phyloP scores from a whole-genome alignment of 2,797 vertebrate genomes.

The Channallabes apus region DNA sequence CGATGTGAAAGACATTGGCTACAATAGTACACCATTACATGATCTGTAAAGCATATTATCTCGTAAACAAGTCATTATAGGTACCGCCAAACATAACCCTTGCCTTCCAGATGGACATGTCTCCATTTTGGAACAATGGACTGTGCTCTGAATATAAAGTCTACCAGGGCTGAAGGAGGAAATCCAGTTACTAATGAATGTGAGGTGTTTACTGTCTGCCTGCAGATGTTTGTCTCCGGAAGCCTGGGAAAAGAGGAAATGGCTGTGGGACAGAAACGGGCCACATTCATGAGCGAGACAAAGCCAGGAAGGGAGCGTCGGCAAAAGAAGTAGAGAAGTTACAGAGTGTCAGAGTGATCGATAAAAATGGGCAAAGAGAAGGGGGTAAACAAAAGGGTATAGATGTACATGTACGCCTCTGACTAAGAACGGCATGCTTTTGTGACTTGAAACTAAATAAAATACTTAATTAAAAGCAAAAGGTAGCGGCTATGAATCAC shows the following conservation, averaged over 20 bases:
- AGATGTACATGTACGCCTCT: background rate
- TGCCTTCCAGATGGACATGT: background rate
- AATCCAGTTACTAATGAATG: constrained; percentile 29
- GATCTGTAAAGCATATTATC: background rate
- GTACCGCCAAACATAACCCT: background rate
- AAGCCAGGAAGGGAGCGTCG: constrained; percentile 56
- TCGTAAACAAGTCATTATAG: background rate
- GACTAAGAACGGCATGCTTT: background rate
- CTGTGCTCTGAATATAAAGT: background rate
- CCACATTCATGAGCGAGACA: constrained; percentile 53
- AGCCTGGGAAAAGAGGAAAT: constrained; percentile 52
- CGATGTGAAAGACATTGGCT: background rate
- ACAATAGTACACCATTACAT: background rate
- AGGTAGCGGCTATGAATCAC: too few species aligned
- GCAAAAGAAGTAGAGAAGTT: constrained; percentile 39
- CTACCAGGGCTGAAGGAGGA: constrained; percentile 17
- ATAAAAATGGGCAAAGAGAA: background rate
- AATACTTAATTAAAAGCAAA: background rate
- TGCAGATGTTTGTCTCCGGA: constrained; percentile 53
- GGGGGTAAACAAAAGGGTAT: background rate
- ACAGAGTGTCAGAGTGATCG: constrained; percentile 14
- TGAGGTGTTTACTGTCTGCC: constrained; percentile 40
- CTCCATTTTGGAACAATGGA: constrained; percentile 13
- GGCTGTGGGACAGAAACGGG: constrained; percentile 42
- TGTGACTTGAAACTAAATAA: background rate